phyloP scores from a whole-genome alignment of 2,888 invertebrate species.

The Clostera curtula region DNA sequence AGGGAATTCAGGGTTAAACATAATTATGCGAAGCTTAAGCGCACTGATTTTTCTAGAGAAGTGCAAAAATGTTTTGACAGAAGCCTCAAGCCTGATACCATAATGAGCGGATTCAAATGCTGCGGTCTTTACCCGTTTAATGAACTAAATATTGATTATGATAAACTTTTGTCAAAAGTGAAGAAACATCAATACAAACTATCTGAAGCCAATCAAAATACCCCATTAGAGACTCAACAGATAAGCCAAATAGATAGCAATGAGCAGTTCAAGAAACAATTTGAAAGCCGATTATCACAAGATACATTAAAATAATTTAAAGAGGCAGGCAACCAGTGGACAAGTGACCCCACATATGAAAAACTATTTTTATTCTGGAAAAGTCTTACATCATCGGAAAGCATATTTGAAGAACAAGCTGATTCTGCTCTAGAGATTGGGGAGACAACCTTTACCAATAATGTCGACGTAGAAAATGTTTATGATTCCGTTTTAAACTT shows the following conservation, averaged over 20 bases:
- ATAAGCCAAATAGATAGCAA: too few species aligned
- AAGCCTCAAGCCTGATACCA: constrained; percentile 12
- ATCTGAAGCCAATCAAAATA: constrained; percentile 7
- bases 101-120: constrained; percentile 11
- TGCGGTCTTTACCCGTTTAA: constrained; percentile 6
- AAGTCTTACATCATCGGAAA: constrained; percentile 9
- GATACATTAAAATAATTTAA: constrained; percentile 10
- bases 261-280: constrained; percentile 8
- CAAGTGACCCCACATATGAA: constrained; percentile 7
- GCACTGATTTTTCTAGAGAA: constrained; percentile 15
- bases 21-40: constrained; percentile 15
- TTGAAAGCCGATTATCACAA: constrained; percentile 8
- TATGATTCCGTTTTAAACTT: constrained; percentile 9
- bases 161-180: constrained; percentile 5
- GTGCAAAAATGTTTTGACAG: constrained; percentile 16
- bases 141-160: constrained; percentile 3
- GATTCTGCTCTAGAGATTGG: constrained; percentile 9
- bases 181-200: constrained; percentile 7
- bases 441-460: constrained; percentile 10
- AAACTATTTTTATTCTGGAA: constrained; percentile 6
- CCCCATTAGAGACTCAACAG: constrained; percentile 4
- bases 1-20: not conserved
- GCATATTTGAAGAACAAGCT: constrained; percentile 9
- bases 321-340: too few species aligned
- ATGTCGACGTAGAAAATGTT: constrained; percentile 8